Evolutionary conservation across 1,140 invertebrate species (phyloP), one percentile per base, ranked within the genome.

Genomic region (Leptopilina boulardi): DNA sequence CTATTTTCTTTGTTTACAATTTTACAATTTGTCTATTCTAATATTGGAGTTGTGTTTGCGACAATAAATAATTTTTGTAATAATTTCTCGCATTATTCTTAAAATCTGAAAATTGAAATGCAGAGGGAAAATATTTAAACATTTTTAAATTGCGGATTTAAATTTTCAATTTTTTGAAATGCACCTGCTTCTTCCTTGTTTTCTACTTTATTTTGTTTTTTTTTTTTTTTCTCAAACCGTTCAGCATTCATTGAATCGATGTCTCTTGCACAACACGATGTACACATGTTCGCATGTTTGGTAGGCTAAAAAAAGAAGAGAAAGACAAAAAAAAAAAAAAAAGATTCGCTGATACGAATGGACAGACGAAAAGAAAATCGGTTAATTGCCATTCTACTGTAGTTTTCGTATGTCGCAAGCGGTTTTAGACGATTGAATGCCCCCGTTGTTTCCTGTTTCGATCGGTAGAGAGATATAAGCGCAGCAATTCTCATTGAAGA

Each of bases 311-410:
- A 6, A 34, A 6, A 34, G 9, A 9, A 38, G 34, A 2, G 9
- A 38, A 38, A 38, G 1, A 38, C 5, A 38, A 38, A 38, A 38
- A 38, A 2, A 26, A 21, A 15, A 66, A 66, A 66, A 59, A 56
- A 23, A 56, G 21, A 66, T 30, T 66, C 59, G 11, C 59, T 13
- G 23, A 66, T 66, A 66, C 26, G 59, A 66, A 34, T 66, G 59
- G 59, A 66, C 26, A 26, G 26, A 66, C 23, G 26, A 66, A 66
- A 23, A 30, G 26, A n/a, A 66, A 30, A 66, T 66, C 59, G 59
- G 59, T 66, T 66, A 66, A 66, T 66, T 66, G 59, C 59, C 59
- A 66, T 66, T 66, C 59, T 66, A 66, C 59, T 66, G 59, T 66
- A 30, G 26, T 66, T 66, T 66, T 34, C 59, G 23, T 30, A 66